Base-by-base conservation (phyloP, 2,797 vertebrate genomes). In the Garrulus glandarius region DNA sequence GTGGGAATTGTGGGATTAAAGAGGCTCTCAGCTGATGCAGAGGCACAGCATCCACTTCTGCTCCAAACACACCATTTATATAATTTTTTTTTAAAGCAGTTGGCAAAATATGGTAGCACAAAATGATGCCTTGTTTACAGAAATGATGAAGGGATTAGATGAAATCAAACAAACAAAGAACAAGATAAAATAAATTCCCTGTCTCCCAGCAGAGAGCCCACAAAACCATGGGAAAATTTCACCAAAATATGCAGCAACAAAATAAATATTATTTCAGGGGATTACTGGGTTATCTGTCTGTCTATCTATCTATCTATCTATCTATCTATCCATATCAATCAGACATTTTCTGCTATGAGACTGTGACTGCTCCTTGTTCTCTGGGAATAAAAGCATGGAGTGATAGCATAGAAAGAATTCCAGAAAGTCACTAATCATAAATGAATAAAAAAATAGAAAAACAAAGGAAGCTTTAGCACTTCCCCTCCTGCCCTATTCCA, bases 361-460 rank as follows among this genome's bases (percentile, higher is more conserved):
- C 0, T 67, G 7, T 15, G 37, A 60, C 49, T 59, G 22, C 22
- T 77, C 13, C 37, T 83, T 56, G 12, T 32, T 41, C 65, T 86
- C 23, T 20, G 15, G 15, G 19, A 10, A 10, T 14, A 47, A 39
- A 67, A 59, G 3, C 29, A 30, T 0, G 1, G 39, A 5, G 2
- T 0, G 0, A 32, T 7, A n/a, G 15, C 63, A 15, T 0, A 0
- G 32, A 26, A 59, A 29, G 36, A 32, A 20, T 24, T 70, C 39
- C 27, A 43, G 15, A 23, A 74, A 74, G 49, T 52, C 76, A 41
- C 13, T 72, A 76, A 53, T 2, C 7, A 16, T 7, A 15, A 29
- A 4, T 15, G 11, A 77, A 7, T 32, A 52, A 26, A 3, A n/a
- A 56, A 49, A 13, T 1, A 43, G 49, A 59, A 44, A 56, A 79